Evolutionary conservation across 2,888 invertebrate genomes (phyloP), one percentile per base, ranked within the genome.

Genomic region (Pegoplata infirma): DNA sequence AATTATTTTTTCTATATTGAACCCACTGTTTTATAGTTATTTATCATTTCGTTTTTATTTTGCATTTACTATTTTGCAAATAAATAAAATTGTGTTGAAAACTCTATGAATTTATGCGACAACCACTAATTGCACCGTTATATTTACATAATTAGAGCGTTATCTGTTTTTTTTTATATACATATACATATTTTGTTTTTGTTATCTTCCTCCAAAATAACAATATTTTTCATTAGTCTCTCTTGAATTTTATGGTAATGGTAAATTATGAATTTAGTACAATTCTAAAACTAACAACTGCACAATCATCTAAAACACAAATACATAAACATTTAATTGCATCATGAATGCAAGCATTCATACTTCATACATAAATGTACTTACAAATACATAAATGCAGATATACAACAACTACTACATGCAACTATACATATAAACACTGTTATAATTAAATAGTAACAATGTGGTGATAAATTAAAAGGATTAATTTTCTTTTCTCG

Each of bases 121-220:
- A 79, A 67, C 75, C 75, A 72, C 79, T 79, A 79, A 79, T 79
- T 79, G 79, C 74, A 47, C 44, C 59, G 64, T 61, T 67, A 46
- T 72, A 75, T 79, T 75, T 71, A 46, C 71, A 75, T 71, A 79
- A 79, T 75, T 79, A 75, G 40, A 61, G 44, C 61, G 66, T 53
- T 71, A 75, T 61, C 56, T 56, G 61, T 25, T 56, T 63, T 32
- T 56, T 25, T 49, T 19, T 16, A 56, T 44, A 17, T 58, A 49
- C n/a, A n/a, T n/a, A n/a, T n/a, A n/a, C n/a, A n/a, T n/a, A n/a
- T n/a, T n/a, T n/a, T n/a, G n/a, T n/a, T n/a, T n/a, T n/a, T n/a
- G n/a, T n/a, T n/a, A n/a, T n/a, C n/a, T n/a, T n/a, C n/a, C n/a
- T n/a, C n/a, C n/a, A 8, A 16, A 68, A n/a, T 55, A 25, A 55